phyloP scores from a whole-genome alignment of 1,140 invertebrate genomes.

The Trissolcus basalis region DNA sequence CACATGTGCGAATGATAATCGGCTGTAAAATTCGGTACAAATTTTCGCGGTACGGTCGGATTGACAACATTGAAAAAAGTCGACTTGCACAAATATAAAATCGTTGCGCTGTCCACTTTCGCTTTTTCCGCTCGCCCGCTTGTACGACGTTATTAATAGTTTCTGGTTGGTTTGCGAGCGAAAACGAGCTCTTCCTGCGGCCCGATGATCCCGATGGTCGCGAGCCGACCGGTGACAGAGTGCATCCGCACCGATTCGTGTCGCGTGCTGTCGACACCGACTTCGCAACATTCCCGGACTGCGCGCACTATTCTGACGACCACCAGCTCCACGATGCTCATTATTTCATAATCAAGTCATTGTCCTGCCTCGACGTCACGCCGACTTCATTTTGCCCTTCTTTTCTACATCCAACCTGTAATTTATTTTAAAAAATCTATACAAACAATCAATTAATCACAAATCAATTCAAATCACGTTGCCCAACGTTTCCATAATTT shows the following conservation, averaged over 20 bases:
- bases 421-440: too few relatives aligned
- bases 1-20: too few relatives aligned
- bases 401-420: neutral
- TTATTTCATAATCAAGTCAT: constrained; percentile 55
- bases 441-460: too few relatives aligned
- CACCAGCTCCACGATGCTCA: constrained; percentile 42
- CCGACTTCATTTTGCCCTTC: constrained; percentile 43
- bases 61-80: neutral
- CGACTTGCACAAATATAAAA: constrained; percentile 42
- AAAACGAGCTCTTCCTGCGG: constrained; percentile 70
- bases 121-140: constrained; percentile 68
- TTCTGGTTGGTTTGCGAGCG: constrained; percentile 70
- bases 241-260: constrained; percentile 45
- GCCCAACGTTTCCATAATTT: too few relatives aligned
- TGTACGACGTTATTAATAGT: constrained; percentile 71
- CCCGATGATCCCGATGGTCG: constrained; percentile 66
- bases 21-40: too few relatives aligned
- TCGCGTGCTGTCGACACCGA: constrained; percentile 57
- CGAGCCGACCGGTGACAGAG: constrained; percentile 44
- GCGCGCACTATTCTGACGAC: constrained; percentile 24
- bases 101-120: constrained; percentile 67
- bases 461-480: too few relatives aligned
- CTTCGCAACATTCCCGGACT: constrained; percentile 41
- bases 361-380: constrained; percentile 35
- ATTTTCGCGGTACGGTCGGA: too few relatives aligned